Evolutionary conservation across 2,797 vertebrate species (phyloP).

Genomic region (Pseudomugil gertrudae): DNA sequence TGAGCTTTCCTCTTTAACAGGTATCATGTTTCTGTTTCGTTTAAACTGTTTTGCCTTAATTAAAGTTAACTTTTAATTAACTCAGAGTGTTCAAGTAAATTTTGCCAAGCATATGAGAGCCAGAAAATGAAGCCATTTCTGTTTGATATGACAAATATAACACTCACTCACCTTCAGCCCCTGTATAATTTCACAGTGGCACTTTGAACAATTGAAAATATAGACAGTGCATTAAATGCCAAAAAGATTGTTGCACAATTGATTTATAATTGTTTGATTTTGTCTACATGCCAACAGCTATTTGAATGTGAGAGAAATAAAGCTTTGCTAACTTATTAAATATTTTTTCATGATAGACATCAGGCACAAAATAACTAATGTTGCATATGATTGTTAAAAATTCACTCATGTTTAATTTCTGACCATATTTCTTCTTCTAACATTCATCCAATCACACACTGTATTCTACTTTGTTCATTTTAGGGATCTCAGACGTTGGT

Average conservation of each 20-base stretch:
- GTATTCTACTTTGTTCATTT: not conserved
- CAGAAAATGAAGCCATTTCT: not conserved
- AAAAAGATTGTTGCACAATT: not conserved
- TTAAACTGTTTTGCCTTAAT: slow-evolving; percentile 1
- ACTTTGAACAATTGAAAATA: not conserved
- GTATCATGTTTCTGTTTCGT: slow-evolving; percentile 19
- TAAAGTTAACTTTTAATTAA: slow-evolving; percentile 14
- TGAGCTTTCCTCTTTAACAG: slow-evolving; percentile 30
- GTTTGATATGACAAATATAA: not conserved
- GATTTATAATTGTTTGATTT: not conserved
- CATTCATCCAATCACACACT: not conserved
- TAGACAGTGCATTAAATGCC: not conserved
- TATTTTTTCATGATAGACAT: not conserved
- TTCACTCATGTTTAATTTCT: not conserved
- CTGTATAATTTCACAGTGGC: not conserved
- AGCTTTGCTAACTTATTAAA: not conserved
- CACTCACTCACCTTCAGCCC: not conserved
- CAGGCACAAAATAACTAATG: not conserved
- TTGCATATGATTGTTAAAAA: not conserved
- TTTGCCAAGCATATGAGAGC: not conserved
- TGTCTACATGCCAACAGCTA: not conserved
- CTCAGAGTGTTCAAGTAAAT: not conserved
- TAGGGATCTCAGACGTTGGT: not conserved
- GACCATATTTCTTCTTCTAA: too few relatives aligned
- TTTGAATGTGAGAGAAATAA: not conserved